Evolutionary conservation across 2,888 invertebrate genomes (phyloP).

Genomic region (Brenthis ino): DNA sequence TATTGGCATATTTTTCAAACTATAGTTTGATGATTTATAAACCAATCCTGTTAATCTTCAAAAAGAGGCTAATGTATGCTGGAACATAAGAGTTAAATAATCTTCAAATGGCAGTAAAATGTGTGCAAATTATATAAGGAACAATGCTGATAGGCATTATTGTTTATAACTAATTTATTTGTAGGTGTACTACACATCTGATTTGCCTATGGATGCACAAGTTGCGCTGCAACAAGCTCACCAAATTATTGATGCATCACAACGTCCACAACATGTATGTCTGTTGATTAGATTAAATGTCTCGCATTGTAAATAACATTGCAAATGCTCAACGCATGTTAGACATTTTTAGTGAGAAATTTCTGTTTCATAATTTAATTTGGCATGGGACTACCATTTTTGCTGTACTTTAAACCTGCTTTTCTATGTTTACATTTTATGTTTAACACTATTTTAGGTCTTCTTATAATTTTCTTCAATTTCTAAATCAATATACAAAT

Average conservation of each 20-base stretch:
- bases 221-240: conserved; percentile 81
- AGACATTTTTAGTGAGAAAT: conserved; percentile 25
- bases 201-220: conserved; percentile 80
- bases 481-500: no score
- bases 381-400: conserved; percentile 14
- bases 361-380: conserved; percentile 14
- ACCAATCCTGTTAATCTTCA: no score
- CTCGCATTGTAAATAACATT: conserved; percentile 35
- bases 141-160: conserved; percentile 16
- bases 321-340: conserved; percentile 35
- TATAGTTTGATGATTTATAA: no score
- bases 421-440: conserved; percentile 3
- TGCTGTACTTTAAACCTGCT: conserved; percentile 11
- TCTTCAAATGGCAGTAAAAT: background rate
- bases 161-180: conserved; percentile 63
- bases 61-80: background rate
- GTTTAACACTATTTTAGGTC: background rate
- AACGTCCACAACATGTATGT: conserved; percentile 82
- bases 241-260: conserved; percentile 81
- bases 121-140: no score
- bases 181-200: conserved; percentile 82
- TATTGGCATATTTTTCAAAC: no score
- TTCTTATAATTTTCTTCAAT: background rate
- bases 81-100: background rate
- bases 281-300: conserved; percentile 44